A percentile compares a stretch with the other conserved stretches of the same genome.
These are phyloP conservation scores for Danio aesculapii DNA, from an alignment of 2,797 vertebrate genomes.

Conservation along the genomic window DNA sequence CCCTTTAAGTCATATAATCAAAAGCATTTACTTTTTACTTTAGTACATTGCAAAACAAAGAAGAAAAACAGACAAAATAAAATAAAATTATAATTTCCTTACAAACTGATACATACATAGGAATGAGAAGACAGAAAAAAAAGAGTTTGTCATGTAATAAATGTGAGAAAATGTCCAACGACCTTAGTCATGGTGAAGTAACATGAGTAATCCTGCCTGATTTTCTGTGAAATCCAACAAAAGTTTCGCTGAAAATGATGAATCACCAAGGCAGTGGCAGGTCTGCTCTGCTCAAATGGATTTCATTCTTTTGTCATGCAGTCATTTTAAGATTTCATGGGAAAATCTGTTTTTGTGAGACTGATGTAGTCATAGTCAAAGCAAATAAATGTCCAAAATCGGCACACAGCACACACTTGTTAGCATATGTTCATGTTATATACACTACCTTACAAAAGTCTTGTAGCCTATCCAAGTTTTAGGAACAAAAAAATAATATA, in stretches of 20 bases:
- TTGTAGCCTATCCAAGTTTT: too few species aligned
- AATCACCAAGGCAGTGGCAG: constrained; percentile 82
- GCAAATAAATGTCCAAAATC: constrained; percentile 51
- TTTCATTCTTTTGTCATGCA: constrained; percentile 75
- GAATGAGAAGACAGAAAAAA: constrained; percentile 62
- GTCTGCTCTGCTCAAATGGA: constrained; percentile 77
- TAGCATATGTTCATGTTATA: too few species aligned
- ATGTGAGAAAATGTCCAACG: constrained; percentile 65
- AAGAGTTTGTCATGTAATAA: constrained; percentile 73
- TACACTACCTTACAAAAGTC: too few species aligned
- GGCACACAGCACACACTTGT: constrained; percentile 52
- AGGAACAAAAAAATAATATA: too few species aligned
- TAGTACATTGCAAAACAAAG: too few species aligned
- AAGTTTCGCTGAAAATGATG: constrained; percentile 84
- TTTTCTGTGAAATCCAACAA: constrained; percentile 82
- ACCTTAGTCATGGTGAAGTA: constrained; percentile 69
- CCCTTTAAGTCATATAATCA: too few species aligned
- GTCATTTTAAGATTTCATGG: constrained; percentile 71
- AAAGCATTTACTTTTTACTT: too few species aligned
- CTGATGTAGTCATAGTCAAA: constrained; percentile 66
- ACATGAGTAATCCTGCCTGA: constrained; percentile 75
- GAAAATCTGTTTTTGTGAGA: constrained; percentile 76
- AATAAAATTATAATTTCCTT: neutral
- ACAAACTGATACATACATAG: neutral
- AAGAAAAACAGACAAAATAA: neutral